These are phyloP conservation scores for Pantherophis alleghaniensis DNA, from an alignment of 2,797 vertebrate species.

Conservation along the genomic window DNA sequence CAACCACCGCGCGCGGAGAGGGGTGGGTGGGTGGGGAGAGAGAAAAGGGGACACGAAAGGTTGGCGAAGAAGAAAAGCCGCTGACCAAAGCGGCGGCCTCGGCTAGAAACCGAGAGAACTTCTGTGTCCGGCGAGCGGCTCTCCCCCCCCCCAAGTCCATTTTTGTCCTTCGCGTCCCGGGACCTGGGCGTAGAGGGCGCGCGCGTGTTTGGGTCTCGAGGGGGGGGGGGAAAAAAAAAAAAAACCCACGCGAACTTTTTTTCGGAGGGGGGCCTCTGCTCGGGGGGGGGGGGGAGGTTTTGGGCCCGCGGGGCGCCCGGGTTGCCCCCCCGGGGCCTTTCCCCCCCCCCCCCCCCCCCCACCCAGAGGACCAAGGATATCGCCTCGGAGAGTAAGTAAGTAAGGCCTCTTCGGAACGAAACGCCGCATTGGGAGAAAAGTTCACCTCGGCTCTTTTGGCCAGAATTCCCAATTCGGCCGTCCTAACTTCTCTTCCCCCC, in stretches of 20 bases:
- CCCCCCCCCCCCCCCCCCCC: not conserved
- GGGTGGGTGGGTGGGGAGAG: no score
- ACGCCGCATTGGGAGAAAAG: not conserved
- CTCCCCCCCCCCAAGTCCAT: not conserved
- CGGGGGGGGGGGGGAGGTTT: no score
- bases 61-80: not conserved
- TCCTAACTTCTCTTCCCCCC: not conserved
- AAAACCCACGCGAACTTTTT: not conserved
- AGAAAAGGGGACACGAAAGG: no score
- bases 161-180: not conserved
- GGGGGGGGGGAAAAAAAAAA: not conserved
- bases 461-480: not conserved
- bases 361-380: conserved; percentile 29
- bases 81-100: not conserved
- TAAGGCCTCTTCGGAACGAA: not conserved
- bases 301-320: not conserved
- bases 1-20: no score
- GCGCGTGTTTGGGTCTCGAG: not conserved
- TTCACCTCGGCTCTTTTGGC: not conserved
- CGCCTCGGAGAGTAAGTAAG: no score
- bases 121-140: not conserved
- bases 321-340: not conserved
- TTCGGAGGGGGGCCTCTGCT: not conserved
- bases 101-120: not conserved
- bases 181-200: not conserved